phyloP scores from a whole-genome alignment of 2,113 vertebrate genomes.

The Mobula hypostoma region DNA sequence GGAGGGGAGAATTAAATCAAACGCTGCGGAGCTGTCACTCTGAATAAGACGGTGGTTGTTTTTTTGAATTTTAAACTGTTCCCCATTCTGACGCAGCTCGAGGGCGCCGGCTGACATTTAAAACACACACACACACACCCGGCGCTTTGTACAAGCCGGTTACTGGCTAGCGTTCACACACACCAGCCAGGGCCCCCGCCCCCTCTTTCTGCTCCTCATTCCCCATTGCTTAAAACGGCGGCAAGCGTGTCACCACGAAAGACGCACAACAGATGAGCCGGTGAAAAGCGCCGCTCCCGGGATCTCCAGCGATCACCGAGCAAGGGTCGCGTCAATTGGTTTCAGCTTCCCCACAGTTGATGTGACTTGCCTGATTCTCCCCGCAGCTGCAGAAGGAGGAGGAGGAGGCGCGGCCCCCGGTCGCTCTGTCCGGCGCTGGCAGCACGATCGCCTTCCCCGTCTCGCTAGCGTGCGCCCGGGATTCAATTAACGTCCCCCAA shows the following conservation, averaged over 20 bases:
- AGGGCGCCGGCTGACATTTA: conserved; percentile 19
- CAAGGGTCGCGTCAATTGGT: not conserved
- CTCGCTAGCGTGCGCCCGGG: not conserved
- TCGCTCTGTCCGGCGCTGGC: not conserved
- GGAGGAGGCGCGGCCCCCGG: conserved; percentile 8
- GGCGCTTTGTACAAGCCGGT: not conserved
- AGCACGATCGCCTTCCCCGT: not conserved
- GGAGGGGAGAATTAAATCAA: not conserved
- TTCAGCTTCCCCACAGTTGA: not conserved
- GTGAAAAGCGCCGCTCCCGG: not conserved
- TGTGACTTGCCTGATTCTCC: not conserved
- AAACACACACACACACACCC: not conserved
- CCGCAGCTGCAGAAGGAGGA: conserved; percentile 6
- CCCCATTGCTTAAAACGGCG: not conserved
- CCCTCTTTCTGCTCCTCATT: not conserved
- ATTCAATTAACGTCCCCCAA: not conserved
- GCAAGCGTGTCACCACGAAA: not conserved
- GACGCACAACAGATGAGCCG: too few species aligned
- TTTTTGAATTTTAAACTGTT: conserved; percentile 31
- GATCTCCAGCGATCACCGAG: not conserved
- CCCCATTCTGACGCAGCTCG: conserved; percentile 22
- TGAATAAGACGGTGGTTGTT: not conserved
- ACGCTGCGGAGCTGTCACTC: conserved; percentile 7
- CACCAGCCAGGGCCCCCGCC: not conserved
- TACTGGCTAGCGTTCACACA: too few species aligned